phyloP scores from a whole-genome alignment of 1,140 invertebrate species.

The Drepana arcuata region DNA sequence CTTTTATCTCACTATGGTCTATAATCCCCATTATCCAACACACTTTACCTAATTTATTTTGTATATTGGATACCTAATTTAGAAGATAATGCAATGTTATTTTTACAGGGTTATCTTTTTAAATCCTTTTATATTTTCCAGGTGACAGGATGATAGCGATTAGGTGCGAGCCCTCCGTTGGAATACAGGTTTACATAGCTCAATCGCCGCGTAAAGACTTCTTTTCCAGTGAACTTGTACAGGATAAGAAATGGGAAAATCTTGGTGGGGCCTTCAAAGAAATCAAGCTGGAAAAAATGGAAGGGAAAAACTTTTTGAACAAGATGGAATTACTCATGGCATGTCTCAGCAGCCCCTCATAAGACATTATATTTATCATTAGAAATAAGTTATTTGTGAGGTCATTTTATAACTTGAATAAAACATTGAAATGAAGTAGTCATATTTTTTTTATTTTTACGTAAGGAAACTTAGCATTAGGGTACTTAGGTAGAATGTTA shows the following conservation, averaged over 20 bases:
- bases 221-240: constrained; percentile 87
- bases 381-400: no score
- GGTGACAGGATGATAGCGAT: constrained; percentile 88
- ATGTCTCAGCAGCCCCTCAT: constrained; percentile 77
- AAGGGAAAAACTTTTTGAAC: constrained; percentile 96
- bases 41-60: no score
- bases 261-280: constrained; percentile 91
- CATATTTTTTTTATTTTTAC: constrained; percentile 53
- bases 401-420: constrained; percentile 14
- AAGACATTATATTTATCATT: no score
- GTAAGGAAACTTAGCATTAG: constrained; percentile 61
- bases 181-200: constrained; percentile 80
- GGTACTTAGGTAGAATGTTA: constrained; percentile 65
- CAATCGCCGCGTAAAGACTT: constrained; percentile 90
- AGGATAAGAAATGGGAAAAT: constrained; percentile 93
- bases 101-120: constrained; percentile 8
- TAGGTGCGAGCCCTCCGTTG: constrained; percentile 81
- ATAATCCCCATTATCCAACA: no score
- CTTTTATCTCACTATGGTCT: no score
- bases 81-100: no score
- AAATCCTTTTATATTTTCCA: constrained; percentile 36
- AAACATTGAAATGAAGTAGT: constrained; percentile 28
- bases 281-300: constrained; percentile 94
- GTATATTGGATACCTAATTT: no score
- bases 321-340: constrained; percentile 98